phyloP scores from a whole-genome alignment of 37 sponge, comb jelly and placozoan genomes.

The Beroe ovata region DNA sequence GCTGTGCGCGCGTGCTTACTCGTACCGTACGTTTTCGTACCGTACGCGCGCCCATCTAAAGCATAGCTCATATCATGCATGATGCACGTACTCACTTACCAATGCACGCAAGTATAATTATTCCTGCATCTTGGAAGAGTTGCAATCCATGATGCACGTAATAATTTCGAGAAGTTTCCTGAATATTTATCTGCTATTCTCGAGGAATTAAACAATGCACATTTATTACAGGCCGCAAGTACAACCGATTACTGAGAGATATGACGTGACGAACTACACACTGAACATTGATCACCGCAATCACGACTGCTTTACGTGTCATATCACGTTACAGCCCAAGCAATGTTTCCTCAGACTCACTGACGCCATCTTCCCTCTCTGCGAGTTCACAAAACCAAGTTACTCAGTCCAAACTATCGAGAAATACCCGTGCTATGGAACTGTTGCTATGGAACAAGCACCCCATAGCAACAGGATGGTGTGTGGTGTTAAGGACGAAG shows the following conservation, averaged over 20 bases:
- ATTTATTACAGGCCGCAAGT: neutral
- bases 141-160: neutral
- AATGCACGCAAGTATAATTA: neutral
- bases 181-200: neutral
- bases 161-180: too few species aligned
- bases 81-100: neutral
- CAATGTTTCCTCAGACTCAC: neutral
- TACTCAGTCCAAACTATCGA: slow-evolving; percentile 13
- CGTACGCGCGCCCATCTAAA: too few species aligned
- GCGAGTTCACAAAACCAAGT: neutral
- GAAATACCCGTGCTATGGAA: slow-evolving; percentile 42
- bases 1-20: too few species aligned
- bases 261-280: neutral
- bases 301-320: slow-evolving; percentile 37
- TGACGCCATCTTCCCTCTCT: slow-evolving; percentile 6
- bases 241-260: too few species aligned
- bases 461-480: neutral
- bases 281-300: neutral
- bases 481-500: neutral
- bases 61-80: too few species aligned
- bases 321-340: neutral
- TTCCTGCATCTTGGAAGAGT: neutral
- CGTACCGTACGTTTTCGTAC: too few species aligned
- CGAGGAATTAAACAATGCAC: neutral
- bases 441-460: neutral